phyloP scores from a whole-genome alignment of 2,888 invertebrate species.

The Polia nebulosa region DNA sequence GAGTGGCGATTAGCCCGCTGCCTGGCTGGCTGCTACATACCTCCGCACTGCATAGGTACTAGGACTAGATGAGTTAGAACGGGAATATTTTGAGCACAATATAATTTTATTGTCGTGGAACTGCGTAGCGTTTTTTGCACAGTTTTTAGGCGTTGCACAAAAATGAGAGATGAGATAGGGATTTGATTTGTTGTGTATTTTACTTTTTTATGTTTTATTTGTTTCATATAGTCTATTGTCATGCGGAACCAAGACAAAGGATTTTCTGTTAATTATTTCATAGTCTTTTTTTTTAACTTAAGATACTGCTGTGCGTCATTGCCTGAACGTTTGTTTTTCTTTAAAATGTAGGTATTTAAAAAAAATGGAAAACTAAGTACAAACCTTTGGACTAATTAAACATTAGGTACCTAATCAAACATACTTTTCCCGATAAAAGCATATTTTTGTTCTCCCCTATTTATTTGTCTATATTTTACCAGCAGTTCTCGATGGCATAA shows the following conservation, averaged over 20 bases:
- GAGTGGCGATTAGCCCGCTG: constrained; percentile 85
- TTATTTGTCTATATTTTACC: constrained; percentile 50
- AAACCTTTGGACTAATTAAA: constrained; percentile 13
- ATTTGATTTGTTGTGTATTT: background rate
- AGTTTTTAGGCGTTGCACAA: background rate
- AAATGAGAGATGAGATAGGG: too few species aligned
- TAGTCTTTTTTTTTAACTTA: background rate
- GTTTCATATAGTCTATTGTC: background rate
- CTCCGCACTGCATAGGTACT: constrained; percentile 19
- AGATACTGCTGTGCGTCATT: background rate
- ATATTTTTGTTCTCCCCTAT: constrained; percentile 52
- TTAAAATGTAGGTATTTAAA: background rate
- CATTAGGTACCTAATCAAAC: constrained; percentile 13
- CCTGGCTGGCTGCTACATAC: constrained; percentile 68
- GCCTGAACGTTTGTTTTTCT: background rate
- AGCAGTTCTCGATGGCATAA: constrained; percentile 32
- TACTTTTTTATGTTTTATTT: background rate
- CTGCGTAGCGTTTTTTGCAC: background rate
- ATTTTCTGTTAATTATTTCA: background rate
- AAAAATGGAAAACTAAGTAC: background rate
- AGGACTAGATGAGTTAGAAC: constrained; percentile 42
- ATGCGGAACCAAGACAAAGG: background rate
- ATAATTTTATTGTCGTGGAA: background rate
- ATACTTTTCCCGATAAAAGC: constrained; percentile 35
- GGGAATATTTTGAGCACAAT: background rate